Base-by-base conservation (phyloP, 2,113 vertebrate genomes). In the Pithys albifrons region DNA sequence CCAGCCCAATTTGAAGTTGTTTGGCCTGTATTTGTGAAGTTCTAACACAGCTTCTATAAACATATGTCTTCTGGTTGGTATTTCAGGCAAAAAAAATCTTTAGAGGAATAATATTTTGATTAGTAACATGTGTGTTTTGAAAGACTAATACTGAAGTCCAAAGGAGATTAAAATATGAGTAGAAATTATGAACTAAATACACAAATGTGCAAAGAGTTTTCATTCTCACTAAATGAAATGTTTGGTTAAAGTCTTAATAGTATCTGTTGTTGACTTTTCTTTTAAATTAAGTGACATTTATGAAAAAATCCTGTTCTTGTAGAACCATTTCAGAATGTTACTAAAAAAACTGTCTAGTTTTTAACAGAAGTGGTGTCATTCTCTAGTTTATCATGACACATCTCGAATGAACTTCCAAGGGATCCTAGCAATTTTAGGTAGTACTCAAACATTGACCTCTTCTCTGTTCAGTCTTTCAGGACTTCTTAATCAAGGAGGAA, bases 51-150 rank as follows among this genome's bases (percentile, higher is more conserved):
- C 10, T 57, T 85, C 61, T 61, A 76, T 71, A 95, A 95, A 75
- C 87, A 90, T 85, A 66, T 81, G 62, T 93, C 91, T 93, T 89
- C 86, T 94, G 72, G 22, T 79, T 86, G 66, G 66, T 81, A 93
- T 93, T 89, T 85, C 46, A 85, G 49, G 74, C 89, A 93, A 86
- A 93, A 91, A 91, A 93, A 93, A 76, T 48, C 71, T 84, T 93
- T 62, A 87, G 52, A 88, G 95, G 58, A 95, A 81, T 80, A 97
- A 88, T 93, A 90, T 96, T 97, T 95, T 96, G 83, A 97, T 93
- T 93, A 94, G 73, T 67, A 97, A 62, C 92, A 94, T 81, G 55
- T 95, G 94, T 89, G 83, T 95, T 96, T 94, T 88, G 89, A 92
- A 91, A 96, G 86, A 85, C 85, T 89, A 95, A 94, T 82, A 91